Base-by-base conservation (phyloP, 2,113 vertebrate genomes). In the Platysteira castanea region DNA sequence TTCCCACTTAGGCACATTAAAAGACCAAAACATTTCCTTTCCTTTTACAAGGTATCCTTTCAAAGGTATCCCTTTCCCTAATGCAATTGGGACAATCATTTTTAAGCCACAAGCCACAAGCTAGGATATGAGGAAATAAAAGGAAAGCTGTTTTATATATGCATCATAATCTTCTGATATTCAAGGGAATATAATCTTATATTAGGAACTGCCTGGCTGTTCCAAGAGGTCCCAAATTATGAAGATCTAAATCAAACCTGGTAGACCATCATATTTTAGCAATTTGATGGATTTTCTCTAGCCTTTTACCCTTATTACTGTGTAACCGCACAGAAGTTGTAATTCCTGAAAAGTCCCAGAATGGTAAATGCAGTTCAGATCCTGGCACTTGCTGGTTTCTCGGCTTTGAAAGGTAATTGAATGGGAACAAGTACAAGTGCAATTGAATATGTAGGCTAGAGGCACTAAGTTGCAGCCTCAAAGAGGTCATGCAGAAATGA, bases 401-500 rank as follows among this genome's bases (percentile, higher is more conserved):
- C 93, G 95, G 96, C 97, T 98, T 98, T 98, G 96, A 96, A 98
- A 98, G 98, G 98, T 99, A 99, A 99, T 99, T 99, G 98, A 99
- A 99, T 98, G 98, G 98, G 98, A 98, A 97, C 97, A 98, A 98
- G 98, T 98, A 97, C 97, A 98, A 98, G 98, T 96, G 91, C 98
- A 98, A 98, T 98, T 98, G 98, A 98, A 98, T 98, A 97, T 98
- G 98, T 97, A 98, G 98, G 98, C 98, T 98, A 98, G 97, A 98
- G 98, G 98, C 98, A 97, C 97, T 98, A 97, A 98, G 96, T 97
- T 98, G 97, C 97, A 97, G 98, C 96, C 98, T 98, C 95, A 91
- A 98, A 98, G 98, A 99, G 98, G 98, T 99, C 98, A 99, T 98
- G 98, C 98, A 96, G 96, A 98, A 99, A 99, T 99, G 98, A 98